Evolutionary conservation across 2,797 vertebrate genomes (phyloP).

Genomic region (Ctenopoma kingsleyae): DNA sequence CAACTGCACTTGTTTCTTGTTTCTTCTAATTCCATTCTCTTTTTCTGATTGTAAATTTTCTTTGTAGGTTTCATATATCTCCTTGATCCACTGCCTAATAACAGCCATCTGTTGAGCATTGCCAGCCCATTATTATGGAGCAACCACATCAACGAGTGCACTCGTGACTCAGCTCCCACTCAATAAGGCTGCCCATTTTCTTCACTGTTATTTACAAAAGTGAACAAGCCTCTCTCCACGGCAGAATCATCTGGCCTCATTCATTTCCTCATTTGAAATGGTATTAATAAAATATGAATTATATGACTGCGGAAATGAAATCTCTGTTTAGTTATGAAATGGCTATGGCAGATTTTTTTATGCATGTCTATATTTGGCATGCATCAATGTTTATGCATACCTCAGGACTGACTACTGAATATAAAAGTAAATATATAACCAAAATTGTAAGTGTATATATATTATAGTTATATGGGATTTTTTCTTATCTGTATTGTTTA

Average conservation of each 20-base stretch:
- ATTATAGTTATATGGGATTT: not conserved
- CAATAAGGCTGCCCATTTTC: slow-evolving; percentile 8
- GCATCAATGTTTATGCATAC: slow-evolving; percentile 33
- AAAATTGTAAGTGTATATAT: too few species aligned
- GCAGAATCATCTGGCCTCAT: slow-evolving; percentile 21
- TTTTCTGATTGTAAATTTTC: not conserved
- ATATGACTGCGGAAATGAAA: slow-evolving; percentile 39
- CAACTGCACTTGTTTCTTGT: too few species aligned
- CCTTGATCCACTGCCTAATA: slow-evolving; percentile 9
- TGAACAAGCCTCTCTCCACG: not conserved
- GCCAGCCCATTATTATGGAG: slow-evolving; percentile 22
- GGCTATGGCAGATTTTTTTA: slow-evolving; percentile 15
- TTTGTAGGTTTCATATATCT: slow-evolving; percentile 10
- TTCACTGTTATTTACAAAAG: slow-evolving; percentile 23
- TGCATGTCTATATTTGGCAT: slow-evolving; percentile 43
- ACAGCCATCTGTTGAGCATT: slow-evolving; percentile 27
- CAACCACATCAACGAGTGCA: slow-evolving; percentile 20
- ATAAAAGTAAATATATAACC: not conserved
- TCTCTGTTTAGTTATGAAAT: slow-evolving; percentile 30
- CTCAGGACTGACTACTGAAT: slow-evolving; percentile 8
- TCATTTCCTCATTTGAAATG: slow-evolving; percentile 36
- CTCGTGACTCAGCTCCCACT: slow-evolving; percentile 28
- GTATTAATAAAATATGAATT: slow-evolving; percentile 48
- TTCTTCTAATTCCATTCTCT: not conserved
- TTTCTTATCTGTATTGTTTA: not conserved